Conservation (phyloP, 1,140 invertebrate genomes). For the Scaptomyza graminum region DNA sequence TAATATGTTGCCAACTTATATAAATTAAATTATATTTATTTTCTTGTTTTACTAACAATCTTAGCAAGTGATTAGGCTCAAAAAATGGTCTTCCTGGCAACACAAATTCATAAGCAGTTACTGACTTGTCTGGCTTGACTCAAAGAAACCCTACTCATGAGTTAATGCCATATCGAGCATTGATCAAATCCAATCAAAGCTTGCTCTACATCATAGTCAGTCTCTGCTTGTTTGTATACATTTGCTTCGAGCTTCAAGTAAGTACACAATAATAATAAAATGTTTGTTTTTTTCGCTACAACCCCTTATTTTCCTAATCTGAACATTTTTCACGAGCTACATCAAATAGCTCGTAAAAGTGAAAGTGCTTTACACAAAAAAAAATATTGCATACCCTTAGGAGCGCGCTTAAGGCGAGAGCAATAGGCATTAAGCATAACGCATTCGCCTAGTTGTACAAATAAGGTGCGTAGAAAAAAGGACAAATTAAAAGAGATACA, state of each 20-base stretch:
- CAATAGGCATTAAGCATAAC: slow-evolving; percentile 8
- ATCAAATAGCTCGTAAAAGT: slow-evolving; percentile 2
- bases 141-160: too few species aligned
- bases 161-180: too few species aligned
- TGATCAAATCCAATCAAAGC: too few species aligned
- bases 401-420: slow-evolving; percentile 10
- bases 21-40: too few species aligned
- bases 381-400: slow-evolving; percentile 23
- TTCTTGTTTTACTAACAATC: neutral
- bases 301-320: slow-evolving; percentile 10
- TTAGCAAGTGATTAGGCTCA: neutral
- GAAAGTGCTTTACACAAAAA: slow-evolving; percentile 22
- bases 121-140: neutral
- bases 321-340: slow-evolving; percentile 4
- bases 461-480: slow-evolving; percentile 60
- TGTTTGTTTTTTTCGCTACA: too few species aligned
- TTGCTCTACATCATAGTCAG: too few species aligned
- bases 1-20: too few species aligned
- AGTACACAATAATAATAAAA: neutral
- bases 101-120: neutral
- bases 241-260: too few species aligned
- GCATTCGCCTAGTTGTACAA: slow-evolving; percentile 22
- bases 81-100: neutral
- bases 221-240: too few species aligned
- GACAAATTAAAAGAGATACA: slow-evolving; percentile 14